Base-by-base conservation (phyloP, 2,888 invertebrate species). In the Unio delphinus region DNA sequence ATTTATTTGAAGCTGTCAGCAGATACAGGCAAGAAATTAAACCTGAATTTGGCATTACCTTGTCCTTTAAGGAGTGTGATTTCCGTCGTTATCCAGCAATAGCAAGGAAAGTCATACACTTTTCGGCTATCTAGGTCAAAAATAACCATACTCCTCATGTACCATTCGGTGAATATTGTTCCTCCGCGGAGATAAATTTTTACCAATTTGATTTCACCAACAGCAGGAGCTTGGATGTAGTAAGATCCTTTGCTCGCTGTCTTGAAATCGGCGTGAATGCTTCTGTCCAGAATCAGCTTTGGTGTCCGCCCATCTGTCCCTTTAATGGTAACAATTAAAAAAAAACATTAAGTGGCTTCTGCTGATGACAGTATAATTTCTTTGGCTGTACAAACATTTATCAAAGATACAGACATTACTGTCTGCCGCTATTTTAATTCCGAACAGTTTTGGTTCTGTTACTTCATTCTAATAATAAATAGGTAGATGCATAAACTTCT, bases 131-230 rank as follows among this genome's bases (percentile, higher is more conserved):
- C 70, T 26, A 77, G 68, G 59, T 77, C 77, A 62, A 73, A 73
- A 17, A 77, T 64, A 15, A 75, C 74, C 28, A 77, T 72, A 63
- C 73, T 72, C 62, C 69, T 65, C 8, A 77, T 67, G 68, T 73
- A 70, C 74, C 77, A 77, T 45, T 71, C 65, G 15, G 45, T 45
- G 4, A 74, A 75, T 17, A 65, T 70, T 54, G 69, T 73, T 34
- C 77, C 77, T 59, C 77, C 74, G 73, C 73, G 73, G 65, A 75
- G 67, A 64, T 69, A 70, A 67, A 77, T 65, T 61, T 77, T 71
- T 54, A 77, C 69, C 64, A 68, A 70, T 45, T 69, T 69, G 62
- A 77, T 68, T 54, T 77, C 77, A 56, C 77, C 77, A 71, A 77
- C 72, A 7, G 64, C 64, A 34, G 77, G 77, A 3, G 70, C 68